Evolutionary conservation across 2,797 vertebrate genomes (phyloP), one percentile per base, ranked within the genome.

Genomic region (Liasis olivaceus): DNA sequence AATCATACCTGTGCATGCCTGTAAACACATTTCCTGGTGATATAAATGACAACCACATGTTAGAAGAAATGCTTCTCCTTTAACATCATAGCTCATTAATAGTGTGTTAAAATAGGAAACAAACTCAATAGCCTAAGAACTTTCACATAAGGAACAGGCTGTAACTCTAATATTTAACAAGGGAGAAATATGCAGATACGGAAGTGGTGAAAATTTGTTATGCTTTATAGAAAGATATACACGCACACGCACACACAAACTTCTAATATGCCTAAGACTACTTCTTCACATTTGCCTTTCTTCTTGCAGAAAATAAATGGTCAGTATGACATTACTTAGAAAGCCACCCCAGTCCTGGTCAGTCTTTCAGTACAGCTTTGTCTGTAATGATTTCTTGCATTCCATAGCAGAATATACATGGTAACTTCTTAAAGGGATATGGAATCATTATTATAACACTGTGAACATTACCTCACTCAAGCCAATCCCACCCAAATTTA

Each of bases 21-120:
- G 91, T 96, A 96, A 97, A 97, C 87, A 90, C 97, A 92, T 85
- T 95, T 97, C 85, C 91, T 96, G 51, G 95, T 93, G 91, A 92
- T 95, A 72, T 96, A 97, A 97, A 97, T 97, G 94, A 96, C 90
- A 96, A 94, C 96, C 97, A 97, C 95, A 98, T 98, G 97, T 96
- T 96, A 97, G 96, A 96, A 12, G 96, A 54, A 96, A 97, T 96
- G 89, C 66, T 93, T 96, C 91, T 96, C 95, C 93, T 96, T 96
- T 93, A 97, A 96, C 96, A 93, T 93, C 93, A 87, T 88, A 96
- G 77, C 94, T 96, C 95, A 96, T 96, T 96, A 97, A 98, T 97
- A 96, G 95, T 94, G 93, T 54, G 93, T 91, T 96, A 88, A 88
- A 93, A 92, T 47, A 81, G 72, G 72, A 93, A 91, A 90, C 66